These are phyloP conservation scores for Echinarachnius parma DNA, from an alignment of 53 echinoderm and acorn worm species.

Conservation along the genomic window DNA sequence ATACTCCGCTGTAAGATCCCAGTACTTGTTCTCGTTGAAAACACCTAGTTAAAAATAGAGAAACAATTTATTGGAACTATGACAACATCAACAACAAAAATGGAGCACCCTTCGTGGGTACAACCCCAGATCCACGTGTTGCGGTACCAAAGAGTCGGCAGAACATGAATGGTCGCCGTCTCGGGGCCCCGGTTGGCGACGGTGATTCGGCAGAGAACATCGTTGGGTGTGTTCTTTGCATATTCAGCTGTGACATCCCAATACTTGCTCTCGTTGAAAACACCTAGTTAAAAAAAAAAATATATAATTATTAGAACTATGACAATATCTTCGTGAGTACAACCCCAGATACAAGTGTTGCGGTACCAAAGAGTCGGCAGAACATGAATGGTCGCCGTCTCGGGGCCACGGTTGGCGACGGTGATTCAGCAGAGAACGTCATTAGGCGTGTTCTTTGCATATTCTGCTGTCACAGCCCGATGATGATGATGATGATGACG, in stretches of 20 bases:
- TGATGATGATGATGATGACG: too few species aligned
- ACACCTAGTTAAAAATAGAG: slow-evolving; percentile 59
- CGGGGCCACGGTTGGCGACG: slow-evolving; percentile 85
- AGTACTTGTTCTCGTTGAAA: slow-evolving; percentile 75
- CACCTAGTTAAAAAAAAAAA: slow-evolving; percentile 51
- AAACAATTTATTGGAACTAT: too few species aligned
- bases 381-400: slow-evolving; percentile 89
- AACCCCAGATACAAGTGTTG: too few species aligned
- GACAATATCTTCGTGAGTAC: too few species aligned
- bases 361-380: slow-evolving; percentile 90
- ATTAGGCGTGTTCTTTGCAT: slow-evolving; percentile 95
- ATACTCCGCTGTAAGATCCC: slow-evolving; percentile 92
- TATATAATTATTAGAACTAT: too few species aligned
- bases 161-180: slow-evolving; percentile 86
- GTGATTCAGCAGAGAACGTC: slow-evolving; percentile 89
- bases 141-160: slow-evolving; percentile 88
- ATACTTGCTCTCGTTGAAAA: slow-evolving; percentile 72
- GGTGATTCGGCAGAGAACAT: slow-evolving; percentile 83
- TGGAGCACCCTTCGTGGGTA: slow-evolving; percentile 83
- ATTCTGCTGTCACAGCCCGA: slow-evolving; percentile 93
- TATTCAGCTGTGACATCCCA: slow-evolving; percentile 96
- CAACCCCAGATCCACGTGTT: slow-evolving; percentile 99
- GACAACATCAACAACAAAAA: too few species aligned
- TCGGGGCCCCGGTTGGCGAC: slow-evolving; percentile 90
- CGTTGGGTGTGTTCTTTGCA: slow-evolving; percentile 93